Conservation (phyloP, 2,888 invertebrate species). For the Pristionchus entomophagus region DNA sequence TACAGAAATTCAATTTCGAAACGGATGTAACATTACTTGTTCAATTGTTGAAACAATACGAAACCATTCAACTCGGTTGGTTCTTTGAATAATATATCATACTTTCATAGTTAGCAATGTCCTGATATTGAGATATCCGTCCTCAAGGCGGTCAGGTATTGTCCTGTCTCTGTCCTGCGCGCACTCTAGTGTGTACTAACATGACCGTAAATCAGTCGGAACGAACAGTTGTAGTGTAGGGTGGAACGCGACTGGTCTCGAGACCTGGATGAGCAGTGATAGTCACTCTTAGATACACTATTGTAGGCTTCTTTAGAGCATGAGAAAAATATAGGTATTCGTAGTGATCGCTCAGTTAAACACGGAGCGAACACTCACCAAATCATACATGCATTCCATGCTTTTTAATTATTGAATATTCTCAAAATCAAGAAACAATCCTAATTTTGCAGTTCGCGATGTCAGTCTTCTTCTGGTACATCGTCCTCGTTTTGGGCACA, state of each 20-base stretch:
- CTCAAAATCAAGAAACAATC: constrained; percentile 20
- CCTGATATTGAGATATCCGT: too few species aligned
- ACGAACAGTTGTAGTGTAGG: neutral
- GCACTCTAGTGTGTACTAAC: constrained; percentile 21
- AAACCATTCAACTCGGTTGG: too few species aligned
- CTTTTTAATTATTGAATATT: neutral
- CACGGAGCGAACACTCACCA: neutral
- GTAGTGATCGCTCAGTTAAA: neutral
- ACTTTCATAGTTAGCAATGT: too few species aligned
- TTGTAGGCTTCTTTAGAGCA: neutral
- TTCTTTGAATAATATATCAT: too few species aligned
- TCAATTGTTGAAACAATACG: too few species aligned
- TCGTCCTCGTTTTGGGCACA: constrained; percentile 70
- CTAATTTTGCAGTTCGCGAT: constrained; percentile 72
- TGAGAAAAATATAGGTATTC: neutral
- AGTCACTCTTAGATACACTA: neutral
- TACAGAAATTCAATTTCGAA: neutral
- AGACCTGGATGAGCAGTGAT: neutral
- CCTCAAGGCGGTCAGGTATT: neutral
- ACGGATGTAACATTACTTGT: too few species aligned
- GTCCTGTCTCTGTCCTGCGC: neutral
- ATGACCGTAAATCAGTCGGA: constrained; percentile 6
- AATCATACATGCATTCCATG: neutral
- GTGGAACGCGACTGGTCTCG: constrained; percentile 12
- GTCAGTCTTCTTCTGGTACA: constrained; percentile 72